Conservation (phyloP, 2,113 vertebrate genomes). For the Ophthalmolycus amberensis region DNA sequence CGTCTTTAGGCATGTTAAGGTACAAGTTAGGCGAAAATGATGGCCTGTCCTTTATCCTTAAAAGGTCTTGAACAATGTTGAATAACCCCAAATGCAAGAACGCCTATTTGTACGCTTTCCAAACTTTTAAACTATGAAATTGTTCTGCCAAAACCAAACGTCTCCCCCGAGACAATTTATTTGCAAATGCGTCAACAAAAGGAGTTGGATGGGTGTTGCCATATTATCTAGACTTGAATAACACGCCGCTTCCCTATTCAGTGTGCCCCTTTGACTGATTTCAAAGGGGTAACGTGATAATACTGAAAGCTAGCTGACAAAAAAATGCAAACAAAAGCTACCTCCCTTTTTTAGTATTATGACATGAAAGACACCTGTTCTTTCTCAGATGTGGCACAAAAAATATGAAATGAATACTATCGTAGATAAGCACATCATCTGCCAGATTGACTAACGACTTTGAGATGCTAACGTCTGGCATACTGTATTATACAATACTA, state of each 20-base stretch:
- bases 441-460: conserved; percentile 9
- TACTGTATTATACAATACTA: neutral
- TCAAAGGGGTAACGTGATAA: conserved; percentile 80
- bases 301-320: conserved; percentile 72
- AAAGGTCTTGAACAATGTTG: neutral
- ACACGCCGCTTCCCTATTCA: conserved; percentile 67
- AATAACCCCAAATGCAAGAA: neutral
- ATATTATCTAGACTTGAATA: conserved; percentile 70
- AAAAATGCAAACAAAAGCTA: conserved; percentile 71
- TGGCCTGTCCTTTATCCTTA: neutral
- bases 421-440: conserved; percentile 42
- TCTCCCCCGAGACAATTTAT: conserved; percentile 41
- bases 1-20: neutral
- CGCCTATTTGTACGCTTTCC: neutral
- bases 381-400: conserved; percentile 66
- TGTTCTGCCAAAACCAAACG: conserved; percentile 14
- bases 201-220: conserved; percentile 75
- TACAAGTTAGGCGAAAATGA: neutral
- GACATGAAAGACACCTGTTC: conserved; percentile 76
- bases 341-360: conserved; percentile 58
- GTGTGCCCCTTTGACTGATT: conserved; percentile 59
- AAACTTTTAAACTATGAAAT: conserved; percentile 13
- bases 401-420: conserved; percentile 63
- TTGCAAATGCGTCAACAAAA: conserved; percentile 66
- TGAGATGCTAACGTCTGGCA: conserved; percentile 8